Conservation (phyloP, 2,888 invertebrate genomes). For the Eubasilissa splendida region DNA sequence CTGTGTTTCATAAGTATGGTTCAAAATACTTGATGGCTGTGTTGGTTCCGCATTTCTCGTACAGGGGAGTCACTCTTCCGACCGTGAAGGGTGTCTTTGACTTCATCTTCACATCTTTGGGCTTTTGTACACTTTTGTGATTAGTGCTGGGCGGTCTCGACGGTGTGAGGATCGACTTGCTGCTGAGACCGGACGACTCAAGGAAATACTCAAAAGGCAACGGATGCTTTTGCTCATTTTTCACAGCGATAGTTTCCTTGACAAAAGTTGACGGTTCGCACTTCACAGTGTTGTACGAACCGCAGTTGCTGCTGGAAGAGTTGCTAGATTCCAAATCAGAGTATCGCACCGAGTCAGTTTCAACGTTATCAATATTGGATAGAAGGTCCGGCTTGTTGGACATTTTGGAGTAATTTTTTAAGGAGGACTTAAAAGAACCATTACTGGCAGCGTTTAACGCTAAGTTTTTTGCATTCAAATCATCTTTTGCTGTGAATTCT, state of each 20-base stretch:
- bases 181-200: conserved; percentile 85
- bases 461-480: conserved; percentile 45
- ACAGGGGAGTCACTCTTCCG: conserved; percentile 69
- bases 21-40: conserved; percentile 74
- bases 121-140: conserved; percentile 83
- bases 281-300: conserved; percentile 69
- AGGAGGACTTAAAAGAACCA: conserved; percentile 40
- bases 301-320: conserved; percentile 72
- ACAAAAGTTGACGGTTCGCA: conserved; percentile 68
- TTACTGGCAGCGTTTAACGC: conserved; percentile 29
- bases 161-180: conserved; percentile 82
- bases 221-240: conserved; percentile 59
- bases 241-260: conserved; percentile 63
- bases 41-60: conserved; percentile 71
- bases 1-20: conserved; percentile 66
- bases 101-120: conserved; percentile 84
- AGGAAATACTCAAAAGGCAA: conserved; percentile 82
- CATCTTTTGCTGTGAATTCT: conserved; percentile 57
- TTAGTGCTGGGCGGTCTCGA: conserved; percentile 79
- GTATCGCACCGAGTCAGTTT: conserved; percentile 76
- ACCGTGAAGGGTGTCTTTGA: conserved; percentile 76
- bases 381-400: conserved; percentile 73
- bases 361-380: conserved; percentile 73
- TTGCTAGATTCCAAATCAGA: conserved; percentile 79
- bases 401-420: conserved; percentile 68